Conservation (phyloP, 2,888 invertebrate species). For the Acleris emargana region DNA sequence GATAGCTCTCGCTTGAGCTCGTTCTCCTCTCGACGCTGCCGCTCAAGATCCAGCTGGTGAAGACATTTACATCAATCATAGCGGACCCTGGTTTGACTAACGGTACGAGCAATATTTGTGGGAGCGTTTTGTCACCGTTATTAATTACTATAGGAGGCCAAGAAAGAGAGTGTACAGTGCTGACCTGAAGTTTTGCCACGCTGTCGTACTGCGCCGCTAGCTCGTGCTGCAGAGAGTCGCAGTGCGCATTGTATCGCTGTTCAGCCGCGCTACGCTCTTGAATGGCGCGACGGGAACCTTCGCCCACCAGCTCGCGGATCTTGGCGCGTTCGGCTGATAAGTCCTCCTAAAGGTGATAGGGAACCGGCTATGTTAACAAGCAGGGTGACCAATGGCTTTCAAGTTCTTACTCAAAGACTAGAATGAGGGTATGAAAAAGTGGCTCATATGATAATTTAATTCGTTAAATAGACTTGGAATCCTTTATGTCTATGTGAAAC, state of each 20-base stretch:
- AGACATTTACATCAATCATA: neutral
- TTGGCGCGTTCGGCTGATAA: slow-evolving; percentile 90
- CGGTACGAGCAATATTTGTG: too few relatives aligned
- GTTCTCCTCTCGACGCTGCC: slow-evolving; percentile 89
- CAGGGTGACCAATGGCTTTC: too few relatives aligned
- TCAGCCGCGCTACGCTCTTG: slow-evolving; percentile 90
- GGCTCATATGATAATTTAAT: too few relatives aligned
- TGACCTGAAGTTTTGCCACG: slow-evolving; percentile 87
- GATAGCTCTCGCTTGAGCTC: slow-evolving; percentile 90
- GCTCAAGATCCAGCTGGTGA: slow-evolving; percentile 87
- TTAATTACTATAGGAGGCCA: neutral
- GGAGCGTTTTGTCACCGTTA: neutral
- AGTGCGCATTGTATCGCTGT: slow-evolving; percentile 88
- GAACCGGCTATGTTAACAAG: too few relatives aligned
- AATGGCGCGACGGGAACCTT: slow-evolving; percentile 87
- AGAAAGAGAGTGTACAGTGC: neutral
- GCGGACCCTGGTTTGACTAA: neutral
- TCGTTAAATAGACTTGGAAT: too few relatives aligned
- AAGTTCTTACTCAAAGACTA: too few relatives aligned
- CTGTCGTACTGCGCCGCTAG: slow-evolving; percentile 92
- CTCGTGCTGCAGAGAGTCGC: slow-evolving; percentile 91
- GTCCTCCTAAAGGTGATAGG: slow-evolving; percentile 83
- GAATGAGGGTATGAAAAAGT: too few relatives aligned
- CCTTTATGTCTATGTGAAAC: too few relatives aligned
- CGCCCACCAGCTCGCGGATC: slow-evolving; percentile 89